phyloP scores from a whole-genome alignment of 37 sponge, comb jelly and placozoan species.

The Beroe ovata region DNA sequence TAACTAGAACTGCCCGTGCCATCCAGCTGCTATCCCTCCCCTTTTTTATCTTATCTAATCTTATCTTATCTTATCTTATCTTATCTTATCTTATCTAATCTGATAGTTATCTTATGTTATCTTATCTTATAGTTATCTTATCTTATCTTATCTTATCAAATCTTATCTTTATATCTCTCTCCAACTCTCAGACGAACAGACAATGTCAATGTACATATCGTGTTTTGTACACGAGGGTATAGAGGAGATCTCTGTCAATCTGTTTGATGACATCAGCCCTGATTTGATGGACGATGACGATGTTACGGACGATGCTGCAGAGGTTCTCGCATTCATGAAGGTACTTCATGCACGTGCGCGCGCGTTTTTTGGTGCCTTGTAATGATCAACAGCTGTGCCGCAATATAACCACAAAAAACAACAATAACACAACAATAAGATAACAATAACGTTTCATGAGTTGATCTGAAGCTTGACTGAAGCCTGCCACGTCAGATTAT shows the following conservation, averaged over 20 bases:
- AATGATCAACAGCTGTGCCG: too few species aligned
- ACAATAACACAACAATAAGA: too few species aligned
- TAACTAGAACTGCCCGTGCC: too few species aligned
- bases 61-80: too few species aligned
- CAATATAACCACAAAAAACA: too few species aligned
- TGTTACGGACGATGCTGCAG: neutral
- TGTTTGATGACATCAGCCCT: constrained; percentile 17
- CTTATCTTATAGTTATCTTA: neutral
- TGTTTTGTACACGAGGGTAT: constrained; percentile 53
- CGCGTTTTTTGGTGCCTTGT: too few species aligned
- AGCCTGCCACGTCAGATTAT: too few species aligned
- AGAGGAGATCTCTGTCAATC: constrained; percentile 48
- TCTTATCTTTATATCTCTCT: neutral
- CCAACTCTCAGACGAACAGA: constrained; percentile 19
- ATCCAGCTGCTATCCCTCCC: too few species aligned
- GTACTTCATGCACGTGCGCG: too few species aligned
- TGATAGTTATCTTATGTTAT: neutral
- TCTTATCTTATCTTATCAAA: neutral
- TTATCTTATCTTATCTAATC: neutral
- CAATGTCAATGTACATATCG: constrained; percentile 63
- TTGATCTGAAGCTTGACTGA: too few species aligned
- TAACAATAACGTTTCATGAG: too few species aligned
- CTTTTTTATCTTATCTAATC: too few species aligned
- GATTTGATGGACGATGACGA: constrained; percentile 1
- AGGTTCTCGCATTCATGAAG: neutral